These are phyloP conservation scores for Gisinianus flammeolus DNA, from an alignment of 2,888 invertebrate genomes.

Conservation along the genomic window DNA sequence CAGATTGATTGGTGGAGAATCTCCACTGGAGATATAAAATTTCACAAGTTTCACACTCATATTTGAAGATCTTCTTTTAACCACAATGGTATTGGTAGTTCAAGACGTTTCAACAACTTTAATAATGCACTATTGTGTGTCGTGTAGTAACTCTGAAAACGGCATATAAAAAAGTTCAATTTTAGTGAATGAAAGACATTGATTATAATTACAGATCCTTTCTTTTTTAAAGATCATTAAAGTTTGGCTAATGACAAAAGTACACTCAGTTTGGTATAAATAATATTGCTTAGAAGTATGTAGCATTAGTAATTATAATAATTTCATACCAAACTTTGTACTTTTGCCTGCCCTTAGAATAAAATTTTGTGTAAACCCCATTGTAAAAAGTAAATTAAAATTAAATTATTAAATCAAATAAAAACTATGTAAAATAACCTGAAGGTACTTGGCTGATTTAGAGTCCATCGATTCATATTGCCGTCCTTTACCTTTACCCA, in stretches of 20 bases:
- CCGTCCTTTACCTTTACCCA: constrained; percentile 95
- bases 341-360: too few relatives aligned
- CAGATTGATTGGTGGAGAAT: constrained; percentile 75
- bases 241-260: not conserved
- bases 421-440: constrained; percentile 64
- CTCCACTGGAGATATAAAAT: constrained; percentile 43
- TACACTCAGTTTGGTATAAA: too few relatives aligned
- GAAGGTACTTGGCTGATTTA: constrained; percentile 80
- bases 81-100: constrained; percentile 88
- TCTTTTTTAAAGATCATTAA: not conserved
- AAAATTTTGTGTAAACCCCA: too few relatives aligned
- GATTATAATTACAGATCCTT: not conserved
- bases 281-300: too few relatives aligned
- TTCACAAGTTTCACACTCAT: constrained; percentile 59
- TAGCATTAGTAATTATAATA: too few relatives aligned
- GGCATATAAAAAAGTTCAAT: constrained; percentile 23
- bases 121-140: constrained; percentile 92
- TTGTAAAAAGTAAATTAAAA: not conserved
- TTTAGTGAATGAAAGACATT: not conserved
- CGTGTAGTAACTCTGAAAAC: constrained; percentile 74
- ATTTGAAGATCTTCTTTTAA: constrained; percentile 80
- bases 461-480: constrained; percentile 93
- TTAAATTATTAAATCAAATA: not conserved
- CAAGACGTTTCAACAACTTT: constrained; percentile 84
- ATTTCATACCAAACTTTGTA: too few relatives aligned